Base-by-base conservation (phyloP, 2,113 vertebrate species). In the Merops nubicus region DNA sequence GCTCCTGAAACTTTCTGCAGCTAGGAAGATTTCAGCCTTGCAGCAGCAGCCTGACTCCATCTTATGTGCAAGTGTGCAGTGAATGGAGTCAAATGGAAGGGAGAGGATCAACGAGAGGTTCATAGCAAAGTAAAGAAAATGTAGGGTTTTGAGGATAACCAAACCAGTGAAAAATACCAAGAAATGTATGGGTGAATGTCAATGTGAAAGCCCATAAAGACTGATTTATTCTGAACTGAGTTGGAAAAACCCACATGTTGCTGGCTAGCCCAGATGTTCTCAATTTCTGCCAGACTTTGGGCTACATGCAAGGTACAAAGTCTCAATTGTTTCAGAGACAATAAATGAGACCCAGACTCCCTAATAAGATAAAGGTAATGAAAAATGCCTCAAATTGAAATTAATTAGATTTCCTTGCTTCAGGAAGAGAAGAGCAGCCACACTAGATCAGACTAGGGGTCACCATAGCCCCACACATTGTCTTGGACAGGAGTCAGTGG, bases 401-500 rank as follows among this genome's bases (percentile, higher is more conserved):
- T 84, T 50, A 69, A 64, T 29, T 78, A 1, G 2, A n/a, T 78
- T 78, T 81, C 8, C 31, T 78, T 69, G 22, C 40, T 92, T 75
- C 33, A 54, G 14, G 42, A 81, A 89, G 14, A 72, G 50, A 81
- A 75, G 16, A 79, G 15, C 62, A 89, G 12, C 8, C 22, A 45
- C 29, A 9, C 19, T 70, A 45, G 28, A n/a, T 78, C 78, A 69
- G 54, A 76, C 3, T 21, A 50, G 42, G 5, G 19, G 3, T 88
- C 22, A 42, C 25, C 5, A 4, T 5, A n/a, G 36, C 31, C 33
- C 0, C 0, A 8, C 4, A 1, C 7, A 1, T 38, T 68, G 33
- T 56, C 29, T 86, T 29, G 59, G 47, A 40, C 25, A 48, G 45
- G 14, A 80, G 11, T 42, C 64, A 56, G 40, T 22, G 74, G 42